Evolutionary conservation across 2,888 invertebrate species (phyloP).

Genomic region (Parnassius glacialis): DNA sequence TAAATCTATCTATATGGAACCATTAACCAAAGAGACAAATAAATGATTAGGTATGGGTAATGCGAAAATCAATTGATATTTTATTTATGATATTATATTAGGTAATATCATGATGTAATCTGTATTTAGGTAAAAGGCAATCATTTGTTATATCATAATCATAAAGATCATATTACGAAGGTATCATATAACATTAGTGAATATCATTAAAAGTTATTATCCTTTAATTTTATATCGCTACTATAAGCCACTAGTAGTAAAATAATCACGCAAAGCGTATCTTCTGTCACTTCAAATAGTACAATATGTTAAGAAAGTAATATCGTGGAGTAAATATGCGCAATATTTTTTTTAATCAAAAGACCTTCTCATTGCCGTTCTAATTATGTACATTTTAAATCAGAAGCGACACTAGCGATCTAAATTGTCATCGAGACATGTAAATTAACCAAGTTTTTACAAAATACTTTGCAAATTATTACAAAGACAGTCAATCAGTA

Average conservation of each 20-base stretch:
- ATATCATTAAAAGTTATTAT: no score
- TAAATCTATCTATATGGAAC: constrained; percentile 16
- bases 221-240: no score
- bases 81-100: constrained; percentile 19
- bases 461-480: constrained; percentile 3
- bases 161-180: no score
- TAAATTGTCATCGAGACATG: no score
- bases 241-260: no score
- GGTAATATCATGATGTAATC: constrained; percentile 10
- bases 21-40: constrained; percentile 16
- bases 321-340: background rate
- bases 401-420: no score
- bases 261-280: background rate
- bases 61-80: constrained; percentile 7
- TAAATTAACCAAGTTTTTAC: background rate
- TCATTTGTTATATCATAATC: constrained; percentile 1
- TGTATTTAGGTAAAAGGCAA: constrained; percentile 6
- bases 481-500: background rate
- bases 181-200: no score
- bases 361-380: no score
- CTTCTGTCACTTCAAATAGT: background rate
- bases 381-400: no score
- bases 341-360: no score
- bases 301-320: background rate
- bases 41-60: constrained; percentile 6